Evolutionary conservation across 2,797 vertebrate species (phyloP).

Genomic region (Poecilia gillii): DNA sequence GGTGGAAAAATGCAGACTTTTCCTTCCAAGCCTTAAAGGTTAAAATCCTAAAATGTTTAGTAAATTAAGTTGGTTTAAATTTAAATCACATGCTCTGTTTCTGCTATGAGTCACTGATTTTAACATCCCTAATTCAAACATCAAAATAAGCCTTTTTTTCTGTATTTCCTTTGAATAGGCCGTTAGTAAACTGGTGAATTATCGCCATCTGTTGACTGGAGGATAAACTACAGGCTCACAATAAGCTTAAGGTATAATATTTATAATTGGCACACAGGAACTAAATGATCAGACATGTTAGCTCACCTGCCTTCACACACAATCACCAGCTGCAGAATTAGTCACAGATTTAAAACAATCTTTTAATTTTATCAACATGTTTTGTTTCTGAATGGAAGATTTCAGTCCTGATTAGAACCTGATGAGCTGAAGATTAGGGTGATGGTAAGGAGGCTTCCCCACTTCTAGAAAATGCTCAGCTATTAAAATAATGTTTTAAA

Average conservation of each 20-base stretch:
- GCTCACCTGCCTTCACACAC: background rate
- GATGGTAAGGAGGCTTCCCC: background rate
- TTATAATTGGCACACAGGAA: background rate
- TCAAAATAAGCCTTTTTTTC: background rate
- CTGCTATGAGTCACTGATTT: background rate
- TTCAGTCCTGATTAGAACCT: background rate
- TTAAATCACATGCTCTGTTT: background rate
- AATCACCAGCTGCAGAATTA: background rate
- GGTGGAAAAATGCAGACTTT: background rate
- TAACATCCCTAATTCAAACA: background rate
- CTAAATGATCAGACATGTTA: background rate
- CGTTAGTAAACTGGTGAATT: background rate
- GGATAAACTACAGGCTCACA: background rate
- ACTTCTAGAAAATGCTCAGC: background rate
- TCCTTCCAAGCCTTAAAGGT: background rate
- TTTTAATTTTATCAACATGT: background rate
- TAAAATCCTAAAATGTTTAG: background rate
- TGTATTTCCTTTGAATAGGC: background rate
- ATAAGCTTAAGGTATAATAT: background rate
- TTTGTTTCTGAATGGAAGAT: background rate
- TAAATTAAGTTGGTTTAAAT: background rate
- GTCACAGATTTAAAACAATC: background rate
- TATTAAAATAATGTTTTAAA: background rate
- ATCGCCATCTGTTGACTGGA: background rate
- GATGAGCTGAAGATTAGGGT: background rate